Base-by-base conservation (phyloP, 2,888 invertebrate genomes). In the Gastrophysa polygoni region DNA sequence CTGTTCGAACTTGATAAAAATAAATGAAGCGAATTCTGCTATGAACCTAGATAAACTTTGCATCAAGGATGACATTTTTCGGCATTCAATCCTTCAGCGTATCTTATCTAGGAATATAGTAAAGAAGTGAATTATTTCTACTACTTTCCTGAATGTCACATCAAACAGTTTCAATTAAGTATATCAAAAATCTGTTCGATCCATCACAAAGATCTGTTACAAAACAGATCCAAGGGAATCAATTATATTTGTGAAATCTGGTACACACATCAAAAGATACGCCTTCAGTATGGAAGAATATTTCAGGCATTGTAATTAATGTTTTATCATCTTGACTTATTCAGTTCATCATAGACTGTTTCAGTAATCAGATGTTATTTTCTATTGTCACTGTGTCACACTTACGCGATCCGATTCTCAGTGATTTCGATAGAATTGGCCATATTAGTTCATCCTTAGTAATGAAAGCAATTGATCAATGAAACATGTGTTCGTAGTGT, bases 331-430 rank as follows among this genome's bases (percentile, higher is more conserved):
- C 24, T 21, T 21, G 16, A 51, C 43, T 47, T 52, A 52, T 61
- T 57, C 61, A 61, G 57, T 61, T 28, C 17, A 38, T 34, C 24
- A 16, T 29, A 24, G 28, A 24, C 57, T 61, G 61, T 61, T 61
- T 57, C 24, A 57, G 24, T 57, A 52, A 57, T 61, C 38, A 57
- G 57, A 50, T 18, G 29, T 47, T 14, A 4, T 5, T 34, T 28
- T 18, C 20, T 44, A 44, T 47, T 14, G n/a, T n/a, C n/a, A n/a
- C n/a, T n/a, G 52, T 57, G 50, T 52, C 47, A 17, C 52, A 48
- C 20, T 47, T 47, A 47, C 46, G 50, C 14, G 24, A 38, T 17
- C 34, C n/a, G n/a, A n/a, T n/a, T 51, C 38, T 57, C 17, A 20
- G 46, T 18, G 8, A 56, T 34, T n/a, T 44, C 24, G 24, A 50